These are phyloP conservation scores for Orthochromis indermauri DNA, from an alignment of 2,113 vertebrate genomes.

Conservation along the genomic window DNA sequence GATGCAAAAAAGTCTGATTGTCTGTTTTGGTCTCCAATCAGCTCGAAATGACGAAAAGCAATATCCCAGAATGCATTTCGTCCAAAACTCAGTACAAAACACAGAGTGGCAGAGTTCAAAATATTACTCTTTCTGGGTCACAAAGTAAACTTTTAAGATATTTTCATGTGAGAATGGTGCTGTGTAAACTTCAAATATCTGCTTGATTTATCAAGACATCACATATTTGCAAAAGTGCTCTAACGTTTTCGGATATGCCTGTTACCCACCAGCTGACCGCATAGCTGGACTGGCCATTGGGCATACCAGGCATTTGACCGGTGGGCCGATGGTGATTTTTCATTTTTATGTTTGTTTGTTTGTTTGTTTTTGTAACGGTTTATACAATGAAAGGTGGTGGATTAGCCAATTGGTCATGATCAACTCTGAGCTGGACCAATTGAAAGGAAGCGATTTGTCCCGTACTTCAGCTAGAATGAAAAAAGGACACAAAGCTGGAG, in stretches of 20 bases:
- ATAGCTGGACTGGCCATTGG: neutral
- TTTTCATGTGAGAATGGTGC: neutral
- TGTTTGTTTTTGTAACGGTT: neutral
- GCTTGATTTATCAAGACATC: accelerated
- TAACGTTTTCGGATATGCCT: accelerated
- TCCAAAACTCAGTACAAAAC: too few species aligned
- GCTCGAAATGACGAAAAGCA: accelerated
- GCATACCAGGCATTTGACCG: neutral
- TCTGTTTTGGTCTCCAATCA: neutral
- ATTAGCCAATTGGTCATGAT: too few species aligned
- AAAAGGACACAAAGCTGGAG: too few species aligned
- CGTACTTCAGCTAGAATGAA: too few species aligned
- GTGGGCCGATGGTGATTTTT: neutral
- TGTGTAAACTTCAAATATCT: neutral
- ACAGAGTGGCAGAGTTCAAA: neutral
- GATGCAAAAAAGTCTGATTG: too few species aligned
- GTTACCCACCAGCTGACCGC: neutral
- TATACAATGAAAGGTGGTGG: too few species aligned
- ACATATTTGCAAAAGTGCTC: neutral
- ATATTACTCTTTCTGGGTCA: neutral
- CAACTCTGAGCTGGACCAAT: too few species aligned
- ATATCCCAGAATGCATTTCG: neutral
- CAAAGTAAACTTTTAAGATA: neutral
- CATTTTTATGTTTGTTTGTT: neutral
- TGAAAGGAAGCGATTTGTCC: too few species aligned